These are phyloP conservation scores for Chamaea fasciata DNA, from an alignment of 2,113 vertebrate species.

Conservation along the genomic window DNA sequence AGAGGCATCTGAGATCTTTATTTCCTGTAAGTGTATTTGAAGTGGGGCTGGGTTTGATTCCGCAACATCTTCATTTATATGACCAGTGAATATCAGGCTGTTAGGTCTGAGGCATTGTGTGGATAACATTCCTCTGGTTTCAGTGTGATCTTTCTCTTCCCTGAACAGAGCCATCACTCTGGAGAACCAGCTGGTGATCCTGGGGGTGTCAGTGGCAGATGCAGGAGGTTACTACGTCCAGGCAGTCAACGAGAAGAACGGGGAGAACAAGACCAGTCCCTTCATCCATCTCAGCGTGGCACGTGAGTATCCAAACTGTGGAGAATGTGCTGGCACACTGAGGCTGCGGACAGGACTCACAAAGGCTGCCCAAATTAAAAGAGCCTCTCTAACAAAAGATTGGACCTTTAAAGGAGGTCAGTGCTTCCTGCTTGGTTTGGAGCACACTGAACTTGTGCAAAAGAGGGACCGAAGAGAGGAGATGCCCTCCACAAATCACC, in stretches of 20 bases:
- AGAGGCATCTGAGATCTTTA: background rate
- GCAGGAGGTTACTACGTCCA: conserved; percentile 84
- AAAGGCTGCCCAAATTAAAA: background rate
- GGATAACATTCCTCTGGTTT: background rate
- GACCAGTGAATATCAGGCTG: background rate
- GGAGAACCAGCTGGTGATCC: conserved; percentile 89
- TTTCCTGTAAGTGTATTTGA: background rate
- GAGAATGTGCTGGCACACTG: background rate
- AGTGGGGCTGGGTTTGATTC: background rate
- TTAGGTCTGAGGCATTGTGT: background rate
- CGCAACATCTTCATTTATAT: rapidly evolving
- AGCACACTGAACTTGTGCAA: background rate
- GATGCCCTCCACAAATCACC: background rate
- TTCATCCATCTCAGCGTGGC: conserved; percentile 77
- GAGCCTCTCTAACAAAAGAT: background rate
- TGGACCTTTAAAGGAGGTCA: background rate
- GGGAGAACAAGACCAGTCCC: conserved; percentile 86
- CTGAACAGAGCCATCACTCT: conserved; percentile 81
- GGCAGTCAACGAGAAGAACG: conserved; percentile 86
- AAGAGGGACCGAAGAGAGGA: background rate
- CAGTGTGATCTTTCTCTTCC: background rate
- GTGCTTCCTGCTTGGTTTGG: background rate
- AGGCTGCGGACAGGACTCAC: background rate
- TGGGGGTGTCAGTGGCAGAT: conserved; percentile 70
- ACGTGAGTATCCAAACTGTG: conserved; percentile 65